Conservation (phyloP, 2,888 invertebrate species). For the Ptilodon capucinus region DNA sequence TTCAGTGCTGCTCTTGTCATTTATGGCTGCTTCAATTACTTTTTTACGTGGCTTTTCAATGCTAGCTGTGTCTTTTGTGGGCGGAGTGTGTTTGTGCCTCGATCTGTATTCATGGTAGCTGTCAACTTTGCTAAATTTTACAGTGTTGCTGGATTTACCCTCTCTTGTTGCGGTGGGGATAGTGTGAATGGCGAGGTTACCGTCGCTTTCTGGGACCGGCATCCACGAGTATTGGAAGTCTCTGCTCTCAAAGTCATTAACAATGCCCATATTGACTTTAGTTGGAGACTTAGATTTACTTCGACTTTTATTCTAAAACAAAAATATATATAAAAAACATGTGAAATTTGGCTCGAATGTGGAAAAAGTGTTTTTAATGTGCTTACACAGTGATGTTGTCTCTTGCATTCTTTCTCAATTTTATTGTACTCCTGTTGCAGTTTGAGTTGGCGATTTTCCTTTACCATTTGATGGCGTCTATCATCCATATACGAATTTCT, state of each 20-base stretch:
- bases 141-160: slow-evolving; percentile 54
- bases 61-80: slow-evolving; percentile 58
- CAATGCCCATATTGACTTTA: slow-evolving; percentile 6
- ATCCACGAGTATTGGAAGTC: slow-evolving; percentile 74
- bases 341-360: neutral
- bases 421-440: slow-evolving; percentile 66
- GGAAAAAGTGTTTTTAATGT: slow-evolving; percentile 1
- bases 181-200: slow-evolving; percentile 63
- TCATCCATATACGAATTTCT: slow-evolving; percentile 64
- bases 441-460: slow-evolving; percentile 57
- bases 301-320: slow-evolving; percentile 44
- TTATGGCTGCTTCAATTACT: slow-evolving; percentile 45
- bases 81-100: slow-evolving; percentile 73
- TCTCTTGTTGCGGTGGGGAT: slow-evolving; percentile 57
- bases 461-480: slow-evolving; percentile 52
- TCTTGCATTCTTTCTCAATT: slow-evolving; percentile 60
- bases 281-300: slow-evolving; percentile 47
- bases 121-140: slow-evolving; percentile 67
- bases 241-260: slow-evolving; percentile 36
- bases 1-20: slow-evolving; percentile 41
- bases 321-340: neutral
- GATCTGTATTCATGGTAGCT: slow-evolving; percentile 76
- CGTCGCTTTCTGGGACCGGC: slow-evolving; percentile 73
- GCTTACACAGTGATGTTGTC: slow-evolving; percentile 27
- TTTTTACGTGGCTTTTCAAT: slow-evolving; percentile 30